phyloP scores from a whole-genome alignment of 2,113 vertebrate genomes.

The Carassius auratus region DNA sequence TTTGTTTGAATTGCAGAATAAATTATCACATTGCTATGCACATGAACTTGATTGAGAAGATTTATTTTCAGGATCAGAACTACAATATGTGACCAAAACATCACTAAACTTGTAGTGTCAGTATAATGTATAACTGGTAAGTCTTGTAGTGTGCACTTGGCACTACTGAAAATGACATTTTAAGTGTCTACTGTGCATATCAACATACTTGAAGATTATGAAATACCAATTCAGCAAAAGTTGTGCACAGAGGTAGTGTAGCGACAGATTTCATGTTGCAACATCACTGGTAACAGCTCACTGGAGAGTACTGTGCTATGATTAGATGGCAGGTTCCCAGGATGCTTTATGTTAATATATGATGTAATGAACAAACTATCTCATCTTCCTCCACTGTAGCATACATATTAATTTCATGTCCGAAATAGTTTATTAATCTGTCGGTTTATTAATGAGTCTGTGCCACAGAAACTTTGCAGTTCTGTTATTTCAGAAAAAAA shows the following conservation, averaged over 20 bases:
- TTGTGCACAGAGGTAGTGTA: background rate
- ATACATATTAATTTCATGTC: slow-evolving; percentile 45
- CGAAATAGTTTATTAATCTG: slow-evolving; percentile 52
- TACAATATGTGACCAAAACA: background rate
- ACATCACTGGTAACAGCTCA: slow-evolving; percentile 8
- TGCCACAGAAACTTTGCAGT: slow-evolving; percentile 28
- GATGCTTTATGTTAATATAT: slow-evolving; percentile 36
- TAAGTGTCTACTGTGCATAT: background rate
- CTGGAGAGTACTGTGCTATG: background rate
- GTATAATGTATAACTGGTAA: background rate
- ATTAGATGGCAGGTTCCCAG: slow-evolving; percentile 31
- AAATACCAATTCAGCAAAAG: slow-evolving; percentile 2
- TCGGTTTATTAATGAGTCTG: slow-evolving; percentile 43
- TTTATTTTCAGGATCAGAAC: background rate
- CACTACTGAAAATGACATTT: slow-evolving; percentile 9
- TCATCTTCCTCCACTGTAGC: slow-evolving; percentile 30
- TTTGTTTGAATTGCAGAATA: background rate
- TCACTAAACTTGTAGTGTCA: background rate
- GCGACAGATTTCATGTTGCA: background rate
- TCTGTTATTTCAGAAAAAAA: background rate
- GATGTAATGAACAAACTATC: slow-evolving; percentile 37
- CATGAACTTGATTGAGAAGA: background rate
- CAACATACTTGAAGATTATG: slow-evolving; percentile 15
- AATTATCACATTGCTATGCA: background rate
- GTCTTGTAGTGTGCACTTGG: background rate